These are phyloP conservation scores for Galemys pyrenaicus DNA, from an alignment of 2,113 vertebrate genomes.

Conservation along the genomic window DNA sequence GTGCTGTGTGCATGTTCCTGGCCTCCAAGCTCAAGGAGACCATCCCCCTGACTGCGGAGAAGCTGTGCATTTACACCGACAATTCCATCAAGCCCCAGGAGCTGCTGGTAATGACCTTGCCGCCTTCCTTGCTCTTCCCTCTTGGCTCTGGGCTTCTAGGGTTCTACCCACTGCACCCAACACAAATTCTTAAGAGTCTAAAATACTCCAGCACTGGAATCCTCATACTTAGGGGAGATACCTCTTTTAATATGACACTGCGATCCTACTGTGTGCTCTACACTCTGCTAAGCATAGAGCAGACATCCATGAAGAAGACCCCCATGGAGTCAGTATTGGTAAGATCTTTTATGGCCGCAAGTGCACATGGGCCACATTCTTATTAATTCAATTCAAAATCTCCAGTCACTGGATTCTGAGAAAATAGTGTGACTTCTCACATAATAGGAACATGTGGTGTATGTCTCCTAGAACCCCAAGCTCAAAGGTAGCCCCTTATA, in stretches of 20 bases:
- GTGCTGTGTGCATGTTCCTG: constrained; percentile 98
- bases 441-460: neutral
- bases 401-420: neutral
- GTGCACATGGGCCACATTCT: neutral
- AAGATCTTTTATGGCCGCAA: too few species aligned
- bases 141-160: neutral
- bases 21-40: constrained; percentile 98
- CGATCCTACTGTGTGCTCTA: neutral
- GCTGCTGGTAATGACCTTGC: constrained; percentile 93
- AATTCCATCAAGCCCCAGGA: constrained; percentile 97
- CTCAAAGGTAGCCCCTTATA: neutral
- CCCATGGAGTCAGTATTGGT: neutral
- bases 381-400: constrained; percentile 3
- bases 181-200: neutral
- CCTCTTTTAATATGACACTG: neutral
- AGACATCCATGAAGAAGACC: neutral
- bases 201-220: too few species aligned
- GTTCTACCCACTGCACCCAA: neutral
- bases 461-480: neutral
- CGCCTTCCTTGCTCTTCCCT: neutral
- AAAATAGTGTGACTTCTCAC: neutral
- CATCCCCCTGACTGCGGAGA: constrained; percentile 96
- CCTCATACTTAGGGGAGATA: neutral
- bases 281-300: neutral
- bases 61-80: constrained; percentile 98